phyloP scores from a whole-genome alignment of 2,888 invertebrate genomes.

The Stenichneumon culpator region DNA sequence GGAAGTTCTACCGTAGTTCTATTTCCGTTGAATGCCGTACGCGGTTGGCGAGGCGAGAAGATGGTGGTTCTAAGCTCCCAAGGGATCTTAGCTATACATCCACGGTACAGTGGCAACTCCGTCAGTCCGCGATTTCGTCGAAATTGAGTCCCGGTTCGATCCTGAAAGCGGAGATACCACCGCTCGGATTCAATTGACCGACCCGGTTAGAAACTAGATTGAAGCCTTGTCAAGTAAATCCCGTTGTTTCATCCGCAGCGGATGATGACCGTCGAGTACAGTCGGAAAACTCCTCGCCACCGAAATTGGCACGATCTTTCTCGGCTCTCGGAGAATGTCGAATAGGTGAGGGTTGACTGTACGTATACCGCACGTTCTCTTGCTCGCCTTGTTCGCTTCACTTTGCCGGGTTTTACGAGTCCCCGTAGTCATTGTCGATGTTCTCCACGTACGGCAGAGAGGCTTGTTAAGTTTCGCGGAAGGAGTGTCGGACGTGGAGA shows the following conservation, averaged over 20 bases:
- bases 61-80: too few species aligned
- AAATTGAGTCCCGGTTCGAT: too few species aligned
- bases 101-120: too few species aligned
- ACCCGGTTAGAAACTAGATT: too few species aligned
- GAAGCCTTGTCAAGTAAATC: neutral
- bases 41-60: too few species aligned
- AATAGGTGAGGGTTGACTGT: neutral
- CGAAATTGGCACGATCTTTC: neutral
- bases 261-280: neutral
- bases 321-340: neutral
- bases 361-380: neutral
- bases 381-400: constrained; percentile 12
- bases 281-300: neutral
- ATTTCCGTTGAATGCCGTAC: too few species aligned
- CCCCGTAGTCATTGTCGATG: constrained; percentile 2
- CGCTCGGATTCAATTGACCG: too few species aligned
- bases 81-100: too few species aligned
- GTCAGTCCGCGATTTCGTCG: too few species aligned
- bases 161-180: too few species aligned
- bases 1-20: too few species aligned
- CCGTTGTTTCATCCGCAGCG: neutral
- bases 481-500: constrained; percentile 33
- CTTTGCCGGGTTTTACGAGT: constrained; percentile 22
- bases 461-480: constrained; percentile 42
- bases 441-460: constrained; percentile 15